These are phyloP conservation scores for Epinephelus coioides DNA, from an alignment of 2,797 vertebrate species.

Conservation along the genomic window DNA sequence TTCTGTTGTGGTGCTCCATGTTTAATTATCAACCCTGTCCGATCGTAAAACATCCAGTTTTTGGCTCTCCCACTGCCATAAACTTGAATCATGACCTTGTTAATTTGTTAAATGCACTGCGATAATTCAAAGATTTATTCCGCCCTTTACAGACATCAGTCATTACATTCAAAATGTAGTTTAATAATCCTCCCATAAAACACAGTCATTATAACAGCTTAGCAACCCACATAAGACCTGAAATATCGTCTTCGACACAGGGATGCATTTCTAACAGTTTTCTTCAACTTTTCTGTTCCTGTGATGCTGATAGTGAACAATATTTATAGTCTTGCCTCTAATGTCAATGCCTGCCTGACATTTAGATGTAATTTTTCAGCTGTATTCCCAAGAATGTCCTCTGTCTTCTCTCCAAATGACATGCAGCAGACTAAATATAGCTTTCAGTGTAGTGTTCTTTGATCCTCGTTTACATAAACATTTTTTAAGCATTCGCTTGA, in stretches of 20 bases:
- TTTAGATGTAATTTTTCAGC: conserved; percentile 27
- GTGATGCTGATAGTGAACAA: conserved; percentile 4
- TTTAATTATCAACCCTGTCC: background rate
- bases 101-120: conserved; percentile 18
- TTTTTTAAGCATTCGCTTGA: conserved; percentile 40
- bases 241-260: background rate
- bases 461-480: conserved; percentile 62
- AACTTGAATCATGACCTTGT: conserved; percentile 23
- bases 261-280: conserved; percentile 15
- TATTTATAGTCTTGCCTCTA: conserved; percentile 2
- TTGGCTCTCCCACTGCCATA: background rate
- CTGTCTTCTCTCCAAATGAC: conserved; percentile 40
- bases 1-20: conserved; percentile 11
- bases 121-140: conserved; percentile 21
- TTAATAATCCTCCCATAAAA: conserved; percentile 32
- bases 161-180: conserved; percentile 13
- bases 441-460: conserved; percentile 47
- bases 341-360: conserved; percentile 7
- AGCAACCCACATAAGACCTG: background rate
- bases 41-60: conserved; percentile 4
- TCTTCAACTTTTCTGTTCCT: conserved; percentile 7
- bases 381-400: conserved; percentile 1
- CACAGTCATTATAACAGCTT: conserved; percentile 7
- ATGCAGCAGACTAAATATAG: conserved; percentile 46
- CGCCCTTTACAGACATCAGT: conserved; percentile 25